These are phyloP conservation scores for Linnaemya tessellans DNA, from an alignment of 2,888 invertebrate species.

Conservation along the genomic window DNA sequence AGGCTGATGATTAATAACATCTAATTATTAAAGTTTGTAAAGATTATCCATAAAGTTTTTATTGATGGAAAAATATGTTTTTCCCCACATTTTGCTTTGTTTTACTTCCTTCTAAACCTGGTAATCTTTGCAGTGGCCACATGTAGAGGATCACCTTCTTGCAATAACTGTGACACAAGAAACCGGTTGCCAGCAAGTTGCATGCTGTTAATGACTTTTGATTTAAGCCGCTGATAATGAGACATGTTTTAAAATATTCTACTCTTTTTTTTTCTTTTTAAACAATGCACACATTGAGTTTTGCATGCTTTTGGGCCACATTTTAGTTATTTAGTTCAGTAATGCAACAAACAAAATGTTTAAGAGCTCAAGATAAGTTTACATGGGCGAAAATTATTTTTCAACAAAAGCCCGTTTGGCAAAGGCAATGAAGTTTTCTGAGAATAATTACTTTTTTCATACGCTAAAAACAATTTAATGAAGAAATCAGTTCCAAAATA, in stretches of 20 bases:
- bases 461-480: too few species aligned
- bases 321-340: constrained; percentile 23
- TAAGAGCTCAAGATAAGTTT: background rate
- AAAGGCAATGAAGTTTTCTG: too few species aligned
- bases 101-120: constrained; percentile 1
- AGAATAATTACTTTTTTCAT: too few species aligned
- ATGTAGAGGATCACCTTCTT: constrained; percentile 49
- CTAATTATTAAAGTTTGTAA: too few species aligned
- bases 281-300: constrained; percentile 9
- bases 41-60: too few species aligned
- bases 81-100: background rate
- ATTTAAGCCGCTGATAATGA: constrained; percentile 45
- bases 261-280: constrained; percentile 10
- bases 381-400: background rate
- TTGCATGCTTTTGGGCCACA: constrained; percentile 33
- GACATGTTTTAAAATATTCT: constrained; percentile 46
- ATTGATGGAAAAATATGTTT: too few species aligned
- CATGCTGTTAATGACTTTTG: constrained; percentile 46
- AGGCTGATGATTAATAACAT: too few species aligned
- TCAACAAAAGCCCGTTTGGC: background rate
- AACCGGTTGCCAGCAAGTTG: constrained; percentile 59
- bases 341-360: background rate
- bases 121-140: constrained; percentile 27
- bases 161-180: constrained; percentile 47
- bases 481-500: too few species aligned